These are phyloP conservation scores for Spisula subtruncata DNA, from an alignment of 2,888 invertebrate species.

Conservation along the genomic window DNA sequence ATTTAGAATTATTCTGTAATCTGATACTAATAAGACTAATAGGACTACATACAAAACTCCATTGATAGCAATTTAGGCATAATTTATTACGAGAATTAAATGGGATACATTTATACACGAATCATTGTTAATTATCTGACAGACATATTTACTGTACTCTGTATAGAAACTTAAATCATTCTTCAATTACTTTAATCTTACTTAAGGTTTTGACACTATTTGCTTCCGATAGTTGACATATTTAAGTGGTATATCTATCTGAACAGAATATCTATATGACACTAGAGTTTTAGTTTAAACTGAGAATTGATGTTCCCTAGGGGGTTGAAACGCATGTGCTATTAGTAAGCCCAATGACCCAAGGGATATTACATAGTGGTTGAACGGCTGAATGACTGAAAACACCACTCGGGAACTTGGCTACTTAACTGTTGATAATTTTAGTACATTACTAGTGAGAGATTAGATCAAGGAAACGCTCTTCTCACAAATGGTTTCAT, in stretches of 20 bases:
- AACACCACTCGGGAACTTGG: background rate
- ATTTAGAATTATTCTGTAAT: too few relatives aligned
- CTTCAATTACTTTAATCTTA: slow-evolving; percentile 22
- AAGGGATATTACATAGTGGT: too few relatives aligned
- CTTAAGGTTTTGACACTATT: slow-evolving; percentile 20
- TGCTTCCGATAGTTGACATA: background rate
- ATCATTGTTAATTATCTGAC: background rate
- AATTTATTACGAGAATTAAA: background rate
- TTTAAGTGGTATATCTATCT: background rate
- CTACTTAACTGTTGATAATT: too few relatives aligned
- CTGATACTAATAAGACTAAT: too few relatives aligned
- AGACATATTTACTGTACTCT: background rate
- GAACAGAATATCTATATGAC: background rate
- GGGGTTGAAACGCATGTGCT: too few relatives aligned
- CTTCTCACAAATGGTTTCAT: too few relatives aligned
- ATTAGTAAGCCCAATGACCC: too few relatives aligned
- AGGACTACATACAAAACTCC: too few relatives aligned
- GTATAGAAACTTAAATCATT: slow-evolving; percentile 11
- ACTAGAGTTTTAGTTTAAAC: too few relatives aligned
- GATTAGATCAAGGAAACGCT: too few relatives aligned
- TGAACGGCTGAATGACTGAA: background rate
- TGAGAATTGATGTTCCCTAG: too few relatives aligned
- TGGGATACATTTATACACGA: background rate
- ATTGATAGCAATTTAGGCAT: background rate
- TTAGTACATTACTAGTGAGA: too few relatives aligned